A percentile compares a stretch with the other conserved stretches of the same genome.
phyloP scores from a whole-genome alignment of 2,797 vertebrate genomes.

The Lagodon rhomboides region DNA sequence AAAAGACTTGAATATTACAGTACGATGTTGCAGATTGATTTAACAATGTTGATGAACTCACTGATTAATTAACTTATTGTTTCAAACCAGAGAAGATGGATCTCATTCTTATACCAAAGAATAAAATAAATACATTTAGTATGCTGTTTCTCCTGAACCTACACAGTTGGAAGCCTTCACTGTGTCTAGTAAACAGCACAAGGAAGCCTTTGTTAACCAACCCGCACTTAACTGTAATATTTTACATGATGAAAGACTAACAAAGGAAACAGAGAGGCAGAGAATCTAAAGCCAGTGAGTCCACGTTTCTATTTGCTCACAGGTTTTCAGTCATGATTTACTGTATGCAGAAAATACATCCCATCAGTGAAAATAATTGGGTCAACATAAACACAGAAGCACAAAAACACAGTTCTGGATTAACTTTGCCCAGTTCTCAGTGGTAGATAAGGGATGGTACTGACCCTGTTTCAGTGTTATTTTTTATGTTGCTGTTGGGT shows the following conservation, averaged over 20 bases:
- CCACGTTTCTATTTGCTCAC: background rate
- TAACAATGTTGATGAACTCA: background rate
- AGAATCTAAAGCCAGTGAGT: background rate
- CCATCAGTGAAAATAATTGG: background rate
- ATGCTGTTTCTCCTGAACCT: background rate
- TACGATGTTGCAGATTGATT: background rate
- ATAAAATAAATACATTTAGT: background rate
- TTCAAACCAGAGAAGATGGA: background rate
- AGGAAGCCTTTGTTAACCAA: background rate
- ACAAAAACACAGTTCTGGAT: background rate
- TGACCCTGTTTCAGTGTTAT: no score
- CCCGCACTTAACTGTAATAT: background rate
- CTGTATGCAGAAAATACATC: background rate
- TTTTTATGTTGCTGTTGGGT: no score
- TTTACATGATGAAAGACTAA: background rate
- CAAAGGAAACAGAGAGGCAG: background rate
- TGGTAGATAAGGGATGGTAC: no score
- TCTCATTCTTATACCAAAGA: background rate
- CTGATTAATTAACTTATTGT: background rate
- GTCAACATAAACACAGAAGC: background rate
- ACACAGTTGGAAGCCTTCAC: background rate
- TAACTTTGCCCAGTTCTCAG: no score
- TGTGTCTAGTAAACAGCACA: background rate
- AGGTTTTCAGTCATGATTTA: constrained; percentile 1
- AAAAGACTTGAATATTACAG: background rate